phyloP scores from a whole-genome alignment of 2,113 vertebrate genomes.

The Lichenostomus cassidix region DNA sequence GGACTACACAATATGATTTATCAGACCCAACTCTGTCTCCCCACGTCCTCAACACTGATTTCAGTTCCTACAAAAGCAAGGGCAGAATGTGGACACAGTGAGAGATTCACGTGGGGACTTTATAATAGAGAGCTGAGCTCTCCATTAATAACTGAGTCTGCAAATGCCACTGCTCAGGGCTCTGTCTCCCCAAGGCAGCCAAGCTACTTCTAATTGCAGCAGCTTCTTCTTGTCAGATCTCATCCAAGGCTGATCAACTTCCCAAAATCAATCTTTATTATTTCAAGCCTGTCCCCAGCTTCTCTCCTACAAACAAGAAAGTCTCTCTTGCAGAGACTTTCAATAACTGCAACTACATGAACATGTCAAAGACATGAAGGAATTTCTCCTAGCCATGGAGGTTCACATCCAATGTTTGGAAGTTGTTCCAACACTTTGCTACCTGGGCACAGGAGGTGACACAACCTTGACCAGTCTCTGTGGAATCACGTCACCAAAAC shows the following conservation, averaged over 20 bases:
- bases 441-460: fast-evolving
- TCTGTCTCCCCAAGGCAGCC: not conserved
- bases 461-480: not conserved
- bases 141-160: not conserved
- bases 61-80: not conserved
- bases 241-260: not conserved
- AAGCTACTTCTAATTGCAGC: not conserved
- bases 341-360: not conserved
- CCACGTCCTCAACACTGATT: not conserved
- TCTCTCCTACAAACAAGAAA: not conserved
- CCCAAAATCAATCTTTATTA: not conserved
- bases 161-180: not conserved
- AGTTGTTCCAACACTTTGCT: fast-evolving
- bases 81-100: not conserved
- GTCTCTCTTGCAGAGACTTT: not conserved
- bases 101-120: not conserved
- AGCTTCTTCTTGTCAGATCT: not conserved
- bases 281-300: not conserved
- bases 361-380: not conserved
- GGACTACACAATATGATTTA: not conserved
- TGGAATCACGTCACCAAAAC: not conserved
- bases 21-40: constrained; percentile 10
- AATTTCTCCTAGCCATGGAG: not conserved
- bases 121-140: not conserved
- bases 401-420: not conserved